These are phyloP conservation scores for Echinops telfairi DNA, from an alignment of 2,113 vertebrate genomes.

Conservation along the genomic window DNA sequence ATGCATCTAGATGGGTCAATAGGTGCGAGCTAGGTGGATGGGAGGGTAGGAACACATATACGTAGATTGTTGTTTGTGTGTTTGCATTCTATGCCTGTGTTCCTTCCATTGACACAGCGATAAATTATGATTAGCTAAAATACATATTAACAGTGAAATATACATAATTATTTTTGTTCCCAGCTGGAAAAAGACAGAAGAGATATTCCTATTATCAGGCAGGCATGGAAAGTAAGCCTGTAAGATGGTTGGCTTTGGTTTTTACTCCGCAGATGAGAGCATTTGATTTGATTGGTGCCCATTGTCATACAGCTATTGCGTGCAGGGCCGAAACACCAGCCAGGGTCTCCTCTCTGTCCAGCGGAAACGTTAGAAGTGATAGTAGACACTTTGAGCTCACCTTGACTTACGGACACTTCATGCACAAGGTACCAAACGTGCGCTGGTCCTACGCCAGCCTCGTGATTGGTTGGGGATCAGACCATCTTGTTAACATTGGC, in stretches of 20 bases:
- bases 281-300: not conserved
- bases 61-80: not conserved
- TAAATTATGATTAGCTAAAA: not conserved
- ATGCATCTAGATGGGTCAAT: not conserved
- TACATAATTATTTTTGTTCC: not conserved
- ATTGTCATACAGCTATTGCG: rapidly evolving
- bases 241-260: not conserved
- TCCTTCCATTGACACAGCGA: conserved; percentile 9
- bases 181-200: not conserved
- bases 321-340: not conserved
- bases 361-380: not conserved
- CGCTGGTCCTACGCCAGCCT: not conserved
- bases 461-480: not conserved
- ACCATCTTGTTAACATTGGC: not conserved
- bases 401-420: not conserved
- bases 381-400: not conserved
- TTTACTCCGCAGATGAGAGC: not conserved
- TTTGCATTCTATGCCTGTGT: not conserved
- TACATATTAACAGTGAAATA: not conserved
- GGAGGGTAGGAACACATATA: not conserved
- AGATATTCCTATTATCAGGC: not conserved
- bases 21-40: not conserved
- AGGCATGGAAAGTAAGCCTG: not conserved
- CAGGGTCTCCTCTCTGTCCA: not conserved
- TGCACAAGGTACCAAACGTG: too few species aligned